Evolutionary conservation across 2,113 vertebrate species (phyloP).

Genomic region (Sander lucioperca): DNA sequence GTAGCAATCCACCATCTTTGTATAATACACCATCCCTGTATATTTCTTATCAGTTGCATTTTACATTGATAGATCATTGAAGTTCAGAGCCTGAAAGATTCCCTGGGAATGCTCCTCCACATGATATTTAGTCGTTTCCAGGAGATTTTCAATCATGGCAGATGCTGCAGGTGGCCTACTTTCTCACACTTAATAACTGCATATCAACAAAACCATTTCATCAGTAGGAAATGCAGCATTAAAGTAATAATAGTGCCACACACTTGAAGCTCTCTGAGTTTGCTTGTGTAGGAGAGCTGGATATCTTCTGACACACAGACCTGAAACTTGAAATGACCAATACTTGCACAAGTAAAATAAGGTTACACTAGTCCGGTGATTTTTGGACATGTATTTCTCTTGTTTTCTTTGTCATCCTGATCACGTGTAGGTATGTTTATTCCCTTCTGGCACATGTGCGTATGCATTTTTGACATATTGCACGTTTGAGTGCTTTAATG

Average conservation of each 20-base stretch:
- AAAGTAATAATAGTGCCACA: background rate
- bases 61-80: background rate
- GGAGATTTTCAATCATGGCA: background rate
- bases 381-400: background rate
- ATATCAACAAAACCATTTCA: background rate
- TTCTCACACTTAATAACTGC: background rate
- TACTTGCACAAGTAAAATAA: background rate
- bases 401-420: conserved; percentile 11
- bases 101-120: background rate
- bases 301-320: background rate
- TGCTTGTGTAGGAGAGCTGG: background rate
- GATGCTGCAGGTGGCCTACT: background rate
- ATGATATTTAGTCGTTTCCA: background rate
- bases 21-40: background rate
- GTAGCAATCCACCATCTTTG: background rate
- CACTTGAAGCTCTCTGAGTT: background rate
- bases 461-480: background rate
- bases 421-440: background rate
- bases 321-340: background rate
- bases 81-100: background rate
- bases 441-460: background rate
- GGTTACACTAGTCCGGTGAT: no score
- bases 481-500: background rate
- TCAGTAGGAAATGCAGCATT: background rate
- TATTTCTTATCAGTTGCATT: background rate